Evolutionary conservation across 2,113 vertebrate species (phyloP).

Genomic region (Dromaius novaehollandiae): DNA sequence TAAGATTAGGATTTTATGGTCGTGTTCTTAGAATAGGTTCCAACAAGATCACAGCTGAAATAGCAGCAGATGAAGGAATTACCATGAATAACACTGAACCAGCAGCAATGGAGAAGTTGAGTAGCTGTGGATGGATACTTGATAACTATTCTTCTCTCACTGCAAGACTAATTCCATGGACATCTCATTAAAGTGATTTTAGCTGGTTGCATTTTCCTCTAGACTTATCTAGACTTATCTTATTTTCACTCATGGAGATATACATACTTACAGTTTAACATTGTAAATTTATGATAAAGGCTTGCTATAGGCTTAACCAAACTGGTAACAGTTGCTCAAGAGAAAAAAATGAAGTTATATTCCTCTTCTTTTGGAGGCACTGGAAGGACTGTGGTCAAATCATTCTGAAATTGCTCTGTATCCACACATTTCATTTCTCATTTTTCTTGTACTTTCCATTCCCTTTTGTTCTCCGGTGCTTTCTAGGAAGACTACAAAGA

Average conservation of each 20-base stretch:
- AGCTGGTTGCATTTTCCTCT: slow-evolving; percentile 2
- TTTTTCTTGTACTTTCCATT: background rate
- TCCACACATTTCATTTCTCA: background rate
- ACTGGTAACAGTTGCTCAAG: background rate
- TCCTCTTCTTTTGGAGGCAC: background rate
- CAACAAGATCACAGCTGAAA: background rate
- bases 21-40: background rate
- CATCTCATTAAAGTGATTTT: background rate
- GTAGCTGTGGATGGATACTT: background rate
- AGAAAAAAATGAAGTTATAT: background rate
- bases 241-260: background rate
- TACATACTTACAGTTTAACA: background rate
- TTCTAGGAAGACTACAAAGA: background rate
- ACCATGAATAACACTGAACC: slow-evolving; percentile 36
- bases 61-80: slow-evolving; percentile 7
- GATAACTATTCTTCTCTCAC: background rate
- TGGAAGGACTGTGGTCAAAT: background rate
- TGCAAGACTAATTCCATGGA: background rate
- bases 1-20: background rate
- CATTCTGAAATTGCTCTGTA: background rate
- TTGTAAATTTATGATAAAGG: background rate
- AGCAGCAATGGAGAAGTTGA: background rate
- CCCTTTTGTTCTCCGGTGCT: background rate
- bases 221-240: background rate
- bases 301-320: background rate